These are phyloP conservation scores for Lottia gigantea DNA, from an alignment of 2,888 invertebrate genomes.

Conservation along the genomic window DNA sequence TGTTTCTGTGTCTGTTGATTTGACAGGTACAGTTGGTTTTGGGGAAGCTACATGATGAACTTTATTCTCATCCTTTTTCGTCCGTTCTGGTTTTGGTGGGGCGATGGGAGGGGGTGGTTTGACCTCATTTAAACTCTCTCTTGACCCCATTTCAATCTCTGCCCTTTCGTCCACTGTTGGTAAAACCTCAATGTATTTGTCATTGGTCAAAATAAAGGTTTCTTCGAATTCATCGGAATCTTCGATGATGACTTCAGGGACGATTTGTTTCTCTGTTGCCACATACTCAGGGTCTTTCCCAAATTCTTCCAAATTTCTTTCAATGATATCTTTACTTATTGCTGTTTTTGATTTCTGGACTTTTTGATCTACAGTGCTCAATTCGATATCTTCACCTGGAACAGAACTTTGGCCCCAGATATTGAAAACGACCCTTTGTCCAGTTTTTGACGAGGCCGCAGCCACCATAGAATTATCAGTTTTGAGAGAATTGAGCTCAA, in stretches of 20 bases:
- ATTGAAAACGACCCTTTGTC: background rate
- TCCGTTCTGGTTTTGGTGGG: background rate
- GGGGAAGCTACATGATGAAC: constrained; percentile 5
- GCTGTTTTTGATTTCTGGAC: background rate
- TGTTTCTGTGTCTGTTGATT: background rate
- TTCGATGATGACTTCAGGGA: background rate
- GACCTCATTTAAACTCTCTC: background rate
- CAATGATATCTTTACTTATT: background rate
- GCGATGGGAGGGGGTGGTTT: background rate
- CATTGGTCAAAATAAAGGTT: background rate
- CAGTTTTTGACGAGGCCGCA: constrained; percentile 1
- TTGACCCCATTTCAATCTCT: background rate
- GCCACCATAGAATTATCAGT: background rate
- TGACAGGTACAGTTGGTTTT: background rate
- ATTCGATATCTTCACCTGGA: background rate
- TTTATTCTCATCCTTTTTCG: background rate
- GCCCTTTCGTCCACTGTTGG: background rate
- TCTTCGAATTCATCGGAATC: background rate
- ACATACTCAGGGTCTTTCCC: background rate
- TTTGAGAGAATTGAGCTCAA: constrained; percentile 15
- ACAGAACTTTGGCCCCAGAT: background rate
- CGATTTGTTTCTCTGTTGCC: background rate
- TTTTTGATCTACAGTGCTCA: background rate
- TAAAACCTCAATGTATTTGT: background rate
- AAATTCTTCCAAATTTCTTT: background rate